Evolutionary conservation across 1,140 invertebrate species (phyloP).

Genomic region (Hylaeus anthracinus): DNA sequence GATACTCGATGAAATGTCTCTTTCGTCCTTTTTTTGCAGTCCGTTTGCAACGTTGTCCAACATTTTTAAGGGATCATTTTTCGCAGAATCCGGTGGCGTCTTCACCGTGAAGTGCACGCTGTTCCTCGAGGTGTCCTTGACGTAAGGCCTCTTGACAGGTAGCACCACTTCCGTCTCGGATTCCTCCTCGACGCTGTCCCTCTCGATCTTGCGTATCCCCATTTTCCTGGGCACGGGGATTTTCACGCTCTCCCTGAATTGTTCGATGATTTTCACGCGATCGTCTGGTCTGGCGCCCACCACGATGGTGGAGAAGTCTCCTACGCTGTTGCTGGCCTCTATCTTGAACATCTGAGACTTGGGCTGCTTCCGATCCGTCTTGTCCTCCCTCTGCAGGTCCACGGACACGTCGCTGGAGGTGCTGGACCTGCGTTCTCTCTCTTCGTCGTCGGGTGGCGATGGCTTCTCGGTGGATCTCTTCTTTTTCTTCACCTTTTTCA

Average conservation of each 20-base stretch:
- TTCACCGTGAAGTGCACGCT: constrained; percentile 76
- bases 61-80: constrained; percentile 22
- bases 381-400: constrained; percentile 7
- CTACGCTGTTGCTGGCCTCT: constrained; percentile 75
- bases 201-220: background rate
- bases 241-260: constrained; percentile 72
- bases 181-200: constrained; percentile 21
- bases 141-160: constrained; percentile 70
- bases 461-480: constrained; percentile 44
- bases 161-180: constrained; percentile 63
- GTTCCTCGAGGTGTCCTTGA: constrained; percentile 74
- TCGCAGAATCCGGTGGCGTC: constrained; percentile 51
- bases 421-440: background rate
- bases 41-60: background rate
- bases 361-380: background rate
- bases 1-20: too few species aligned
- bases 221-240: constrained; percentile 66
- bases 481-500: constrained; percentile 58
- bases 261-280: constrained; percentile 50
- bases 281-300: constrained; percentile 49
- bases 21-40: background rate
- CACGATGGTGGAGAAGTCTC: constrained; percentile 72
- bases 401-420: background rate
- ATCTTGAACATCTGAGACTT: constrained; percentile 65
- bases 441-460: background rate